Conservation (phyloP, 2,888 invertebrate species). For the Leptinotarsa haldemani region DNA sequence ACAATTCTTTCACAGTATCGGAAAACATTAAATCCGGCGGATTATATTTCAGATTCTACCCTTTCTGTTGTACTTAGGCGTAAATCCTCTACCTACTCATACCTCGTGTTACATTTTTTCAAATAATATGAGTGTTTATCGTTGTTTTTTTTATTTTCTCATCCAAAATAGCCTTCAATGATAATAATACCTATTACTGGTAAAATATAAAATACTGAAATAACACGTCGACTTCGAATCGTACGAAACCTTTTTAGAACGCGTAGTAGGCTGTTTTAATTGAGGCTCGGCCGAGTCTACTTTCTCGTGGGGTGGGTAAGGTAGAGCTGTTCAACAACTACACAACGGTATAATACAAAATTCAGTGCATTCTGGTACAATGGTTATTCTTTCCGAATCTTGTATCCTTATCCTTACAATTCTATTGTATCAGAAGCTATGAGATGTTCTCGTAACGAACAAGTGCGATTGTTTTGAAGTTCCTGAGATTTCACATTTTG, state of each 20-base stretch:
- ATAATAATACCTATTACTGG: slow-evolving; percentile 15
- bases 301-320: slow-evolving; percentile 56
- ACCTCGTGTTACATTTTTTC: no score
- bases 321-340: slow-evolving; percentile 45
- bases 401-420: slow-evolving; percentile 38
- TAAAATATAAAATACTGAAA: slow-evolving; percentile 42
- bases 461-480: slow-evolving; percentile 43
- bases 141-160: slow-evolving; percentile 17
- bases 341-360: slow-evolving; percentile 49
- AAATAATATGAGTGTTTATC: not conserved
- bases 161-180: slow-evolving; percentile 21
- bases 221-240: slow-evolving; percentile 49
- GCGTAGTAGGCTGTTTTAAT: slow-evolving; percentile 64
- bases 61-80: no score
- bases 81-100: no score
- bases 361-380: slow-evolving; percentile 50
- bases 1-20: no score
- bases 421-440: slow-evolving; percentile 38
- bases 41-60: no score
- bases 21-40: no score
- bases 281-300: slow-evolving; percentile 64
- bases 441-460: slow-evolving; percentile 39
- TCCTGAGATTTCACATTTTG: slow-evolving; percentile 13
- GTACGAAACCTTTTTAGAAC: slow-evolving; percentile 60
- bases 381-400: slow-evolving; percentile 46